Percentiles rank a stretch among this genome's conserved stretches.
These are phyloP conservation scores for Cinara cedri DNA, from an alignment of 2,888 invertebrate species.

Conservation along the genomic window DNA sequence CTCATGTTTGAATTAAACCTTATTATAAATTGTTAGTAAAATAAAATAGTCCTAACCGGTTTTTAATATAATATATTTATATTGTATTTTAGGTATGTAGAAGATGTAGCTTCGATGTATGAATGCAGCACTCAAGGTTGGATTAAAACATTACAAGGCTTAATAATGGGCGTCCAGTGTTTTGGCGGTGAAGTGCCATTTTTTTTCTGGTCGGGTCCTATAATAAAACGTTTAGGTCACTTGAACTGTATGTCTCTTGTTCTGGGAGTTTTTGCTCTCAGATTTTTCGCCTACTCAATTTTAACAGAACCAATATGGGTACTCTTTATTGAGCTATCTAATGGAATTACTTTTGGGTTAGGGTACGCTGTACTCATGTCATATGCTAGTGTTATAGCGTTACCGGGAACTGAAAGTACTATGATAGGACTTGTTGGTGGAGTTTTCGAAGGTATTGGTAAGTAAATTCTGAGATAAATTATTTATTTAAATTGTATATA, in stretches of 20 bases:
- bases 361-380: constrained; percentile 88
- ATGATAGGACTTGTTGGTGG: constrained; percentile 87
- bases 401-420: constrained; percentile 80
- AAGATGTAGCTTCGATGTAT: constrained; percentile 67
- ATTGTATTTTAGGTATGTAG: constrained; percentile 67
- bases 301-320: constrained; percentile 82
- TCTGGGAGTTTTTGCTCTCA: constrained; percentile 77
- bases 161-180: constrained; percentile 78
- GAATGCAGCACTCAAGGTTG: constrained; percentile 64
- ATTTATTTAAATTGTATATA: no score
- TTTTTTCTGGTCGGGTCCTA: constrained; percentile 79
- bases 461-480: constrained; percentile 49
- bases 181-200: constrained; percentile 86
- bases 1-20: no score
- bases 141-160: constrained; percentile 77
- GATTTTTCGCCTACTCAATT: constrained; percentile 82
- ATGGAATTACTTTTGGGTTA: constrained; percentile 87
- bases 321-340: constrained; percentile 82
- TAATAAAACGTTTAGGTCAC: constrained; percentile 81
- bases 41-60: no score
- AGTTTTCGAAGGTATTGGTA: constrained; percentile 82
- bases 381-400: constrained; percentile 78
- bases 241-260: constrained; percentile 83
- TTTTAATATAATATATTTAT: no score
- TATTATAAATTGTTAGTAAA: no score